Conservation (phyloP, 2,113 vertebrate species). For the Macaca nemestrina region DNA sequence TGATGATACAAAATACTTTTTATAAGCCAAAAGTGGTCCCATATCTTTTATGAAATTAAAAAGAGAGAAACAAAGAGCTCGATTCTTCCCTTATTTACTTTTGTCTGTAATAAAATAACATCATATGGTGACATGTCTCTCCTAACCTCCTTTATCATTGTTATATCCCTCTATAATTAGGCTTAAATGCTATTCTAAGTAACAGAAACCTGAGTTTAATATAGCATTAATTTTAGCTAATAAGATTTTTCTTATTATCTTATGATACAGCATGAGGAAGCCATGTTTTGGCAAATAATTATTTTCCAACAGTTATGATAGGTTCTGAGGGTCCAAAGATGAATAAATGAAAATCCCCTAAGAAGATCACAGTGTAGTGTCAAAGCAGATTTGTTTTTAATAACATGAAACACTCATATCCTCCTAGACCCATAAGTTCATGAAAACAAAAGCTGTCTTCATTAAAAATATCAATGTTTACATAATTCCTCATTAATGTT, state of each 20-base stretch:
- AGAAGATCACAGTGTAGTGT: constrained; percentile 36
- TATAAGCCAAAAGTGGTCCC: neutral
- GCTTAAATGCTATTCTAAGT: neutral
- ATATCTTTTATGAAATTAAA: constrained; percentile 18
- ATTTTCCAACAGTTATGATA: neutral
- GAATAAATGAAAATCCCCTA: constrained; percentile 40
- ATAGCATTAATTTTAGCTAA: neutral
- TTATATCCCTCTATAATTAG: neutral
- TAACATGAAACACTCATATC: constrained; percentile 49
- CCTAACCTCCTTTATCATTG: neutral
- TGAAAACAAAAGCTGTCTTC: constrained; percentile 56
- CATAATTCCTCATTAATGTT: constrained; percentile 69
- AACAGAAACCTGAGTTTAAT: constrained; percentile 14
- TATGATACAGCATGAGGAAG: constrained; percentile 8
- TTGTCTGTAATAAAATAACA: neutral
- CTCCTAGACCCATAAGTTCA: constrained; percentile 32
- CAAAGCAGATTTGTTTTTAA: constrained; percentile 50
- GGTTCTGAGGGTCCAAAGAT: neutral
- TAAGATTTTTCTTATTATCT: neutral
- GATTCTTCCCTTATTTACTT: neutral
- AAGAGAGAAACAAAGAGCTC: neutral
- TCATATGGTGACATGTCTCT: neutral
- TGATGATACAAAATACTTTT: neutral
- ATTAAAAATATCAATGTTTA: constrained; percentile 73
- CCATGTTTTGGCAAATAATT: constrained; percentile 10